Percentiles rank a stretch among this genome's conserved stretches.
Evolutionary conservation across 2,797 vertebrate species (phyloP).

Genomic region (Nyctibius grandis): DNA sequence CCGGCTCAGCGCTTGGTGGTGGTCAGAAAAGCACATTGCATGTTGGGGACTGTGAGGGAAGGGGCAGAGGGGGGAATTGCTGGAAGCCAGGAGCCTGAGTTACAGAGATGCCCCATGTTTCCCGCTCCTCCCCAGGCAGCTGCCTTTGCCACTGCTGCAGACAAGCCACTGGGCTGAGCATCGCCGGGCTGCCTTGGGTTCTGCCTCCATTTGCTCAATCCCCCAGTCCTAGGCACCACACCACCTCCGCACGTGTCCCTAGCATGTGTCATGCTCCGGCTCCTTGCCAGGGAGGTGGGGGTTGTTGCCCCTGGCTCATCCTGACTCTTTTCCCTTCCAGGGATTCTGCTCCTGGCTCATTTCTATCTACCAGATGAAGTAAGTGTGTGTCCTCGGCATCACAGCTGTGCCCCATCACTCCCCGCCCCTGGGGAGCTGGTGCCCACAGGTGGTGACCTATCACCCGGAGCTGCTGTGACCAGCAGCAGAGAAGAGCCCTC

Average conservation of each 20-base stretch:
- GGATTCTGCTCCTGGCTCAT: constrained; percentile 95
- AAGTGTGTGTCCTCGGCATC: constrained; percentile 71
- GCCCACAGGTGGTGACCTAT: neutral
- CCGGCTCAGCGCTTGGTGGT: neutral
- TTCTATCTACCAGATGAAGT: constrained; percentile 97
- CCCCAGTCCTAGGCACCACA: neutral
- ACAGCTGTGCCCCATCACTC: rapidly evolving
- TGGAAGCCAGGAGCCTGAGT: neutral
- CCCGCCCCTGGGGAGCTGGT: neutral
- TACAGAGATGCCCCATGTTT: neutral
- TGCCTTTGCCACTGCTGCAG: neutral
- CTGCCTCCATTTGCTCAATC: neutral
- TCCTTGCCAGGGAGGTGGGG: rapidly evolving
- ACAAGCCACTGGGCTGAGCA: neutral
- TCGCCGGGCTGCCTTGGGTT: neutral
- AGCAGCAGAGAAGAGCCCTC: neutral
- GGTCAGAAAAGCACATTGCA: neutral
- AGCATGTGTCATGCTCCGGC: rapidly evolving
- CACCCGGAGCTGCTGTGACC: neutral
- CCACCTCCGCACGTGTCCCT: rapidly evolving
- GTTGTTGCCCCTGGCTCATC: neutral
- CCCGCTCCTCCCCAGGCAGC: neutral
- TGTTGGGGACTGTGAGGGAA: neutral
- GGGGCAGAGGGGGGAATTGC: neutral
- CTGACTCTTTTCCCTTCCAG: constrained; percentile 72